These are phyloP conservation scores for Pelodytes ibericus DNA, from an alignment of 2,797 vertebrate species.

Conservation along the genomic window DNA sequence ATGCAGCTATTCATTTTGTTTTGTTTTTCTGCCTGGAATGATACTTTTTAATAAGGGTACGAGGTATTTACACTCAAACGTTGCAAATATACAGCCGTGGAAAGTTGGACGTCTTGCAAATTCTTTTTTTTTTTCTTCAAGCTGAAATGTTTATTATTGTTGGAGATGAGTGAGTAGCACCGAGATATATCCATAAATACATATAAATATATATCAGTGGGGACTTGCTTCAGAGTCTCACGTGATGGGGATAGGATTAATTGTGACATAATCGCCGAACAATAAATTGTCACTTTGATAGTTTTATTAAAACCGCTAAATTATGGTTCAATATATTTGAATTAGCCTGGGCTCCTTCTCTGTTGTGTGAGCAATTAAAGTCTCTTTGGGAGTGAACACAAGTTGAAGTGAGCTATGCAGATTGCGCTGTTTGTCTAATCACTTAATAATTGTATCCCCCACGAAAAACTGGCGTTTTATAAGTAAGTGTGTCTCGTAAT, in stretches of 20 bases:
- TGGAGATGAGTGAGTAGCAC: too few species aligned
- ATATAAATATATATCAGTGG: too few species aligned
- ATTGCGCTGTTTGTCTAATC: slow-evolving; percentile 10
- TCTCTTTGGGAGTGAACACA: background rate
- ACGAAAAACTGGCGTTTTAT: slow-evolving; percentile 4
- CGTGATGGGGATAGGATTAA: background rate
- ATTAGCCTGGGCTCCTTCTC: background rate
- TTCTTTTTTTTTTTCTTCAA: too few species aligned
- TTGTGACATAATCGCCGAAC: background rate
- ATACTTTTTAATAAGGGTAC: too few species aligned
- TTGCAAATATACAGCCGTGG: too few species aligned
- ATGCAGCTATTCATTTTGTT: too few species aligned
- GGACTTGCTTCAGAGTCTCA: background rate
- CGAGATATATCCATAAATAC: too few species aligned
- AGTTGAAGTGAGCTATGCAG: background rate
- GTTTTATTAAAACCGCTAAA: background rate
- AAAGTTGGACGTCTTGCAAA: too few species aligned
- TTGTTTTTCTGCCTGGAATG: too few species aligned
- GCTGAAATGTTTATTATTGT: too few species aligned
- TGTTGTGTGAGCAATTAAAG: background rate
- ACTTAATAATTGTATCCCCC: slow-evolving; percentile 25
- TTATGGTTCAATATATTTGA: background rate
- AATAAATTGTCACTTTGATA: background rate
- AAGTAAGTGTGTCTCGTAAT: background rate
- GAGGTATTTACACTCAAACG: too few species aligned